Base-by-base conservation (phyloP, 2,113 vertebrate species). In the Tragelaphus imberbis region DNA sequence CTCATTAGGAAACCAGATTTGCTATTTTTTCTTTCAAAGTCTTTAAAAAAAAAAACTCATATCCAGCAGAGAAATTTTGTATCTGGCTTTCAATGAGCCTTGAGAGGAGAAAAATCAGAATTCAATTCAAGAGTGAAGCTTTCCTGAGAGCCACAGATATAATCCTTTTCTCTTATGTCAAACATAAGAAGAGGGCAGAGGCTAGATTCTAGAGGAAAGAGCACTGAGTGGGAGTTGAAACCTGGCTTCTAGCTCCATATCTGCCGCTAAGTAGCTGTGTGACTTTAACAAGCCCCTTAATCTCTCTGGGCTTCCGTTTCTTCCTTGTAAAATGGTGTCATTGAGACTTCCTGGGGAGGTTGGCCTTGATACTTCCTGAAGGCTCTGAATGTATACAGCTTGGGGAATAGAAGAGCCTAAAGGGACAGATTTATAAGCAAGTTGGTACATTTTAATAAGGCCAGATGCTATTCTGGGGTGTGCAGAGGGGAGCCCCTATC, bases 1-100 rank as follows among this genome's bases (percentile, higher is more conserved):
- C 96, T 98, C 97, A 97, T 98, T 97, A 97, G 96, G 97, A 59
- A 59, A 94, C 71, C 91, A 84, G 91, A 94, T 89, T 96, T 94
- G 94, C 96, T 97, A 80, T 77, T 97, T 97, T 94, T 95, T 90
- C n/a, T 47, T 97, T 94, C 17, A 53, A 59, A 77, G 77, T 87
- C 88, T 1, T 77, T 77, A 7, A 77, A 44, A 77, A 77, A 44
- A 63, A 30, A 65, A 30, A 16, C 79, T 95, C 81, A 94, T 84
- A 97, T 93, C 91, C 71, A 97, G 91, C 25, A 44, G 91, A 95
- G 95, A 95, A 75, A 53, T 58, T 84, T 92, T 94, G 82, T 88
- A 88, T 93, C 56, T 97, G 79, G 79, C 68, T 97, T 96, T 97
- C 91, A 94, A 65, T 89, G 53, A 98, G 86, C 59, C 53, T 97